These are phyloP conservation scores for Cyprinodon diabolis DNA, from an alignment of 2,797 vertebrate genomes.

Conservation along the genomic window DNA sequence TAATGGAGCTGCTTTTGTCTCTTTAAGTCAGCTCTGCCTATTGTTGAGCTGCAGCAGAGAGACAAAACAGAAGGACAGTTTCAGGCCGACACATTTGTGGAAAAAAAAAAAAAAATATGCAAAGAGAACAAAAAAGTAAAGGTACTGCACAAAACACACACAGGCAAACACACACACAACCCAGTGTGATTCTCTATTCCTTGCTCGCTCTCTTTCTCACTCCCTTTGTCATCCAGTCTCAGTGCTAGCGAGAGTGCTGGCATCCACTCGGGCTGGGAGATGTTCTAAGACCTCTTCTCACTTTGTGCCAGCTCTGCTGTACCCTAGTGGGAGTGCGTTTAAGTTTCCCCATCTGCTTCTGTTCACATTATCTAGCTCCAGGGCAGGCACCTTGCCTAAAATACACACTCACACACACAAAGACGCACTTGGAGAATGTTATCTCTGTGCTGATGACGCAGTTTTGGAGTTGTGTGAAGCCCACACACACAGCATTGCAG, in stretches of 20 bases:
- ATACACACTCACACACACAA: conserved; percentile 67
- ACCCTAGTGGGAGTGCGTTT: conserved; percentile 80
- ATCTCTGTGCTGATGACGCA: conserved; percentile 82
- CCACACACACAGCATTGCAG: conserved; percentile 75
- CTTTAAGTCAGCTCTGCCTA: conserved; percentile 30
- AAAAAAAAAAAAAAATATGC: conserved; percentile 64
- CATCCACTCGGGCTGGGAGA: conserved; percentile 78
- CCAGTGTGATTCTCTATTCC: conserved; percentile 47
- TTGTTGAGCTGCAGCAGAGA: conserved; percentile 38
- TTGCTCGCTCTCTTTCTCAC: conserved; percentile 55
- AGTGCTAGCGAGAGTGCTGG: conserved; percentile 71
- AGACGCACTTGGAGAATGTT: conserved; percentile 58
- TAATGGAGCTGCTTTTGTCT: conserved; percentile 8
- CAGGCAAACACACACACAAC: conserved; percentile 36
- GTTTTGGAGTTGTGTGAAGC: conserved; percentile 79
- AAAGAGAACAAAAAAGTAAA: conserved; percentile 69
- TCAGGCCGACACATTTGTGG: conserved; percentile 47
- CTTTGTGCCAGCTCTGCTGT: conserved; percentile 82
- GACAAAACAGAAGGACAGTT: conserved; percentile 61
- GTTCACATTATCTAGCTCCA: conserved; percentile 81
- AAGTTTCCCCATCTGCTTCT: conserved; percentile 83
- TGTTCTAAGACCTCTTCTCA: conserved; percentile 79
- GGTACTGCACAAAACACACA: conserved; percentile 65
- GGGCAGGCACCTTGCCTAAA: conserved; percentile 80
- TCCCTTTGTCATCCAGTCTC: conserved; percentile 79